These are phyloP conservation scores for Casuarius casuarius DNA, from an alignment of 2,113 vertebrate genomes.

Conservation along the genomic window DNA sequence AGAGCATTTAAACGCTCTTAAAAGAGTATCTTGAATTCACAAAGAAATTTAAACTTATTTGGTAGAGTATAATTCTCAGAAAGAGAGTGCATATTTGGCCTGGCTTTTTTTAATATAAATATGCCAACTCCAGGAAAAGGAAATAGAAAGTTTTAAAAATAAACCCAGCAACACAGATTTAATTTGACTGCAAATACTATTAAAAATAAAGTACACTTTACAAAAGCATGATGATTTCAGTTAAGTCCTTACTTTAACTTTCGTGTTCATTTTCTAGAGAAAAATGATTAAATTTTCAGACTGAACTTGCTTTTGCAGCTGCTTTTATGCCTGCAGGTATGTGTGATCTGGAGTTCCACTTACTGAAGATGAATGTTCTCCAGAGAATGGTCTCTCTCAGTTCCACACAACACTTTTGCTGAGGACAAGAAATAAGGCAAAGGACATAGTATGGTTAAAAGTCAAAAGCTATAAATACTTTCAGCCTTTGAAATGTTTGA, in stretches of 20 bases:
- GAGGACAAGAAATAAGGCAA: conserved; percentile 59
- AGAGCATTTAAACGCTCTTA: neutral
- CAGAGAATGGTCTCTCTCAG: conserved; percentile 34
- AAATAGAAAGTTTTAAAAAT: conserved; percentile 38
- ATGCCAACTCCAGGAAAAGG: neutral
- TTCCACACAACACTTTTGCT: conserved; percentile 49
- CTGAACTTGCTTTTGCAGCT: conserved; percentile 63
- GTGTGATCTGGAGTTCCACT: conserved; percentile 71
- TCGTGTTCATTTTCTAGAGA: conserved; percentile 52
- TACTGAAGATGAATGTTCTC: conserved; percentile 65
- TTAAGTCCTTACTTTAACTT: conserved; percentile 18
- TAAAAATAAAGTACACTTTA: conserved; percentile 12
- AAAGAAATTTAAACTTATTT: neutral
- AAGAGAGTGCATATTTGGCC: neutral
- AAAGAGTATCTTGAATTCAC: conserved; percentile 6
- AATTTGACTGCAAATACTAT: conserved; percentile 53
- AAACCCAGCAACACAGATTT: neutral
- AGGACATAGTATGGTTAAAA: conserved; percentile 59
- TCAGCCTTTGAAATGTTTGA: conserved; percentile 40
- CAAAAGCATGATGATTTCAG: conserved; percentile 16
- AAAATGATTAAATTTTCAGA: conserved; percentile 63
- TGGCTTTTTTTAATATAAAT: neutral
- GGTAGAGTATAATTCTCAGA: neutral
- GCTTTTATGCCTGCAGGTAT: conserved; percentile 59
- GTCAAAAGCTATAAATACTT: conserved; percentile 48